Percentiles rank a stretch among this genome's conserved stretches.
These are phyloP conservation scores for Diarsia rubi DNA, from an alignment of 2,888 invertebrate species.

Conservation along the genomic window DNA sequence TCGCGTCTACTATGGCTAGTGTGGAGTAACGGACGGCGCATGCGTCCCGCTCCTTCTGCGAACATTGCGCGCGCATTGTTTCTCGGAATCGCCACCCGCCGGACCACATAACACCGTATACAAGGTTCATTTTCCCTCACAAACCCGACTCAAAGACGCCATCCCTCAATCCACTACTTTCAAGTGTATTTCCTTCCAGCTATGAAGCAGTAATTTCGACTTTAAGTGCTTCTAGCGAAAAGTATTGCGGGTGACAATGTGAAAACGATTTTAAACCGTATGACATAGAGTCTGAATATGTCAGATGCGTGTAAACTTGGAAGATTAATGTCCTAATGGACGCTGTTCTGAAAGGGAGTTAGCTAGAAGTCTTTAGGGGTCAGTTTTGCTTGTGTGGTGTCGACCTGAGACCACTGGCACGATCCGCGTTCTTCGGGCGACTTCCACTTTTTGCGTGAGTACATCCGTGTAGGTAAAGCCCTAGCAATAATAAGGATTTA, in stretches of 20 bases:
- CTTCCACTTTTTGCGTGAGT: constrained; percentile 87
- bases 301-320: constrained; percentile 71
- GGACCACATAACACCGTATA: constrained; percentile 81
- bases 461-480: constrained; percentile 83
- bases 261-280: constrained; percentile 81
- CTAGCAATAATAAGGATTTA: constrained; percentile 85
- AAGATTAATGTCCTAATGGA: constrained; percentile 82
- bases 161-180: constrained; percentile 80
- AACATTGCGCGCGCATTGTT: constrained; percentile 86
- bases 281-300: constrained; percentile 78
- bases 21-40: constrained; percentile 83
- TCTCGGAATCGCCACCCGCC: constrained; percentile 85
- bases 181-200: constrained; percentile 81
- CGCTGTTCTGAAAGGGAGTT: constrained; percentile 76
- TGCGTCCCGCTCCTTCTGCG: constrained; percentile 87
- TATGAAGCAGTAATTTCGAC: constrained; percentile 78
- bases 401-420: constrained; percentile 76
- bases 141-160: constrained; percentile 77
- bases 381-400: constrained; percentile 77
- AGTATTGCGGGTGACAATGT: constrained; percentile 69
- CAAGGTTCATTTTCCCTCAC: constrained; percentile 80
- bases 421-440: constrained; percentile 88
- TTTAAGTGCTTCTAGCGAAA: constrained; percentile 71
- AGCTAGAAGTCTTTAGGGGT: constrained; percentile 75
- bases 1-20: constrained; percentile 80